Conservation (phyloP, 1,140 invertebrate genomes). For the Zaprionus gabonicus region DNA sequence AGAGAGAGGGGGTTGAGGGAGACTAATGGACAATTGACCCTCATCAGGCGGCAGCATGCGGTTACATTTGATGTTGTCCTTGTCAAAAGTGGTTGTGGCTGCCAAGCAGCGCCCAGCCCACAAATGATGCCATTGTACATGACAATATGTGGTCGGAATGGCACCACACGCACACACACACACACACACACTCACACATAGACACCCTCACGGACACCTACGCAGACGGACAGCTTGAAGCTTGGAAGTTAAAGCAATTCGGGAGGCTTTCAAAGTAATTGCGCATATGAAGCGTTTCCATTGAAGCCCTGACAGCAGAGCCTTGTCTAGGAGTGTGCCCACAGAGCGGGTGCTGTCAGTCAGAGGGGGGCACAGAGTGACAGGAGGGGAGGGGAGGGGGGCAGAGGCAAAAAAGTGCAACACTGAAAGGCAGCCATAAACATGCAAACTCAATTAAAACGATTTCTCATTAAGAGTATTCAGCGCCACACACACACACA, state of each 20-base stretch:
- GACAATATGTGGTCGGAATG: constrained; percentile 69
- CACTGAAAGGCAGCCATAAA: constrained; percentile 78
- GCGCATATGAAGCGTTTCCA: constrained; percentile 35
- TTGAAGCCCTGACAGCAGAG: background rate
- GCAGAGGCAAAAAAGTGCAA: constrained; percentile 30
- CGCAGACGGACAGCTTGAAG: constrained; percentile 5
- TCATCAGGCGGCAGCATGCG: constrained; percentile 76
- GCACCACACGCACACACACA: constrained; percentile 29
- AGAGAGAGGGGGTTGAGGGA: background rate
- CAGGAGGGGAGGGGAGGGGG: too few species aligned
- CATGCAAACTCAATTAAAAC: constrained; percentile 84
- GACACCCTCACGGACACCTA: background rate
- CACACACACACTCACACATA: constrained; percentile 11
- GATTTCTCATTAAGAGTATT: constrained; percentile 83
- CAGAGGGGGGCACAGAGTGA: background rate
- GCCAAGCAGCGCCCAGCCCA: constrained; percentile 44
- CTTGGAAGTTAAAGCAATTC: constrained; percentile 16
- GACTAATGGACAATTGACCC: constrained; percentile 80
- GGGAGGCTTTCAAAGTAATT: constrained; percentile 50
- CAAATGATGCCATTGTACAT: constrained; percentile 81
- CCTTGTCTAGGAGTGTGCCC: too few species aligned
- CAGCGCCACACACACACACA: constrained; percentile 43
- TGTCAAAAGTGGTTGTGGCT: constrained; percentile 46
- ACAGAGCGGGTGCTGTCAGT: too few species aligned
- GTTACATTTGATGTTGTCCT: constrained; percentile 75